These are phyloP conservation scores for Lates japonicus DNA, from an alignment of 2,797 vertebrate species.

Conservation along the genomic window DNA sequence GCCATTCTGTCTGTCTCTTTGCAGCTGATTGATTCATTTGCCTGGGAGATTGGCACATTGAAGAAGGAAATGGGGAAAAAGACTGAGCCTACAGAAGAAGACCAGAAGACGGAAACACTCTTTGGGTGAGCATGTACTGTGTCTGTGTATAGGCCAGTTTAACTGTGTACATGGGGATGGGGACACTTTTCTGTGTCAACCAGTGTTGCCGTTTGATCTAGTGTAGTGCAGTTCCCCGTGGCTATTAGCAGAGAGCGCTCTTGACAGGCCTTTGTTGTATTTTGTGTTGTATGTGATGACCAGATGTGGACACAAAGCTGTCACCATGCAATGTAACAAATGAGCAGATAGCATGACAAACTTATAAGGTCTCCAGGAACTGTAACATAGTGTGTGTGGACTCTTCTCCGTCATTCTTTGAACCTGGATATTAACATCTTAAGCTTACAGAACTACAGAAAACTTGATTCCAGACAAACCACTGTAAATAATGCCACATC, in stretches of 20 bases:
- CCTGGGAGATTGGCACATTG: conserved; percentile 93
- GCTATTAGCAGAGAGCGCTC: conserved; percentile 39
- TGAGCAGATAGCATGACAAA: not conserved
- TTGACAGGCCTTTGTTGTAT: not conserved
- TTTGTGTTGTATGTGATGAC: not conserved
- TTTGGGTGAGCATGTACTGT: conserved; percentile 64
- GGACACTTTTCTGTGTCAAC: not conserved
- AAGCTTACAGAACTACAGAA: not conserved
- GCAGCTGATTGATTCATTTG: conserved; percentile 96
- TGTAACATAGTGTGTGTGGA: not conserved
- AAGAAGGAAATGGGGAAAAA: conserved; percentile 95
- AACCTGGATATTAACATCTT: not conserved
- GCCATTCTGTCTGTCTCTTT: conserved; percentile 62
- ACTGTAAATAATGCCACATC: not conserved
- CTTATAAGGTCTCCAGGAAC: not conserved
- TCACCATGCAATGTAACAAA: not conserved
- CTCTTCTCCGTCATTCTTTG: not conserved
- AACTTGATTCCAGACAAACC: not conserved
- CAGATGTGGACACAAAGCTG: not conserved
- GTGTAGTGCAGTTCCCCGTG: not conserved
- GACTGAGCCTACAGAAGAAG: conserved; percentile 80
- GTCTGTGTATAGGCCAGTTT: not conserved
- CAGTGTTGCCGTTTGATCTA: not conserved
- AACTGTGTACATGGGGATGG: not conserved
- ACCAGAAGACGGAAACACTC: conserved; percentile 76